phyloP scores from a whole-genome alignment of 2,797 vertebrate species.

The Vireo griseus region DNA sequence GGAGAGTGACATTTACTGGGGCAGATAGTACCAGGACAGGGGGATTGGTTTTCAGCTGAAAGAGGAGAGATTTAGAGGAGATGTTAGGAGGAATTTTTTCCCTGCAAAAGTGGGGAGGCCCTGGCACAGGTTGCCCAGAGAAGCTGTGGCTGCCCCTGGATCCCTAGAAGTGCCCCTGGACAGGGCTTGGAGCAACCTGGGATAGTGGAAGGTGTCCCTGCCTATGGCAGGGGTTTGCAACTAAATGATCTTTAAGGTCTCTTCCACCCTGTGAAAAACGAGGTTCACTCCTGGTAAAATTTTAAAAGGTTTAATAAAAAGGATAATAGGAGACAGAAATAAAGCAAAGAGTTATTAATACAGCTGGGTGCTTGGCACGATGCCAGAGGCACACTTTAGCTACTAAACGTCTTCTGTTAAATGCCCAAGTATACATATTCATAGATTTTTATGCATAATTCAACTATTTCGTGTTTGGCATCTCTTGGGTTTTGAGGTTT shows the following conservation, averaged over 20 bases:
- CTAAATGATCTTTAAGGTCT: not conserved
- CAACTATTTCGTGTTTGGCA: too few species aligned
- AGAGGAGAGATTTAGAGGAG: not conserved
- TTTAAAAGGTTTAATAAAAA: too few species aligned
- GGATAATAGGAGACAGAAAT: too few species aligned
- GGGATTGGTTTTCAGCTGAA: not conserved
- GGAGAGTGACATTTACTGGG: not conserved
- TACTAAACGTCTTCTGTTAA: too few species aligned
- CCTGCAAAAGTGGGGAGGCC: rapidly evolving
- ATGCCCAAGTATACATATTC: too few species aligned
- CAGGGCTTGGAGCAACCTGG: rapidly evolving
- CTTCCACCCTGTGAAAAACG: not conserved
- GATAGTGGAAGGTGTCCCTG: not conserved
- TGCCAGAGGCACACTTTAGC: too few species aligned
- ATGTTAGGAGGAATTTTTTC: not conserved
- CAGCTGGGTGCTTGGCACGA: too few species aligned
- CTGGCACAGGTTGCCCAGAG: not conserved
- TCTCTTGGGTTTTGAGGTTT: too few species aligned
- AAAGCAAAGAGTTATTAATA: too few species aligned
- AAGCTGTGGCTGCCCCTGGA: not conserved
- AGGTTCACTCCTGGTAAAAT: too few species aligned
- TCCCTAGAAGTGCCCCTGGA: not conserved
- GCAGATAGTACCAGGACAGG: not conserved
- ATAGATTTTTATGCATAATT: too few species aligned
- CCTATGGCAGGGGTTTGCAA: not conserved